Conservation (phyloP, 2,113 vertebrate genomes). For the Lethenteron reissneri region DNA sequence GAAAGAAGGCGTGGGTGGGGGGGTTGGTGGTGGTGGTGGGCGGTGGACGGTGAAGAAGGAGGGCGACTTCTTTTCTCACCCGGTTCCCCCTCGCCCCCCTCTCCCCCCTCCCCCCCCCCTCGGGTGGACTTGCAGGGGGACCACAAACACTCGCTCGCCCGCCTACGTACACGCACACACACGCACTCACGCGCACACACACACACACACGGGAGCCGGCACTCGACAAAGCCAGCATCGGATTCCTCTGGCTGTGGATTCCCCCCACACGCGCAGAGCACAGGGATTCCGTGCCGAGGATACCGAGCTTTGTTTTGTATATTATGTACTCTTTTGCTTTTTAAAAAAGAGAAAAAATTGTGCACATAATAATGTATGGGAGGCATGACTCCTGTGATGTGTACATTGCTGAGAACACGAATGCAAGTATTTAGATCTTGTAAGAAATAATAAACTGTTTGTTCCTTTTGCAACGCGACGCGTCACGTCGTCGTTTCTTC, state of each 20-base stretch:
- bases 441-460: constrained; percentile 4
- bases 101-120: too few relatives aligned
- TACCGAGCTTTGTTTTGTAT: constrained; percentile 2
- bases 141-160: too few relatives aligned
- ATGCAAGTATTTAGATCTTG: constrained; percentile 7
- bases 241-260: constrained; percentile 3
- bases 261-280: background rate
- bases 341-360: constrained; percentile 6
- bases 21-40: too few relatives aligned
- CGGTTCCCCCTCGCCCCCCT: too few relatives aligned
- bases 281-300: too few relatives aligned
- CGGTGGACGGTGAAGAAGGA: too few relatives aligned
- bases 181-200: too few relatives aligned
- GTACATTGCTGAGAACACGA: constrained; percentile 4
- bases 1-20: too few relatives aligned
- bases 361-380: constrained; percentile 4
- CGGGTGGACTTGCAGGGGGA: too few relatives aligned
- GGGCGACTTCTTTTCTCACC: too few relatives aligned
- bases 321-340: constrained; percentile 5
- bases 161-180: too few relatives aligned
- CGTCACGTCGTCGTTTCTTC: too few relatives aligned
- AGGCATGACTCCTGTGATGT: background rate
- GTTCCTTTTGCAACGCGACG: constrained; percentile 2
- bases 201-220: background rate
- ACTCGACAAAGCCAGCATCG: constrained; percentile 2